Evolutionary conservation across 2,113 vertebrate species (phyloP).

Genomic region (Tragulus kanchil): DNA sequence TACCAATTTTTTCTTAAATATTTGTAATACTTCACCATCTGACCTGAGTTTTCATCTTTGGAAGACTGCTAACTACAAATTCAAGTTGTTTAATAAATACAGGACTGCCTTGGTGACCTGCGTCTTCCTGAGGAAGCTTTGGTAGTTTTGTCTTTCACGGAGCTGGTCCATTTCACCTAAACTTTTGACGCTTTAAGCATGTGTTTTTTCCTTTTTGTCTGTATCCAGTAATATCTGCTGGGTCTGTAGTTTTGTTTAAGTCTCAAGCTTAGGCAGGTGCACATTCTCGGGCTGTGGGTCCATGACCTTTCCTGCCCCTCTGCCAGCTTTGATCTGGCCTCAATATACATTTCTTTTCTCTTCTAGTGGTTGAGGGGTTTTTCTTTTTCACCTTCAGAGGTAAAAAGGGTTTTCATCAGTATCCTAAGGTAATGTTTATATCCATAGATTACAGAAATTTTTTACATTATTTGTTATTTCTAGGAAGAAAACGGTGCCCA

Average conservation of each 20-base stretch:
- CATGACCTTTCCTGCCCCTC: too few species aligned
- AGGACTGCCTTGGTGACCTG: background rate
- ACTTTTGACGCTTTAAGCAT: background rate
- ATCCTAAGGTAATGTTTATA: background rate
- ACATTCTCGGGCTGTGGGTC: rapidly evolving
- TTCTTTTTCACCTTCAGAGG: background rate
- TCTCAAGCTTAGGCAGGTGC: background rate
- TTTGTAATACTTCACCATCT: background rate
- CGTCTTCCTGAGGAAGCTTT: background rate
- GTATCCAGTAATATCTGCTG: background rate
- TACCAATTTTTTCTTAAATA: background rate
- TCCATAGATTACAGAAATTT: background rate
- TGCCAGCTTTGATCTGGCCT: too few species aligned
- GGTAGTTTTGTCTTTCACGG: background rate
- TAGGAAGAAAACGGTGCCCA: background rate
- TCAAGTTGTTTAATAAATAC: background rate
- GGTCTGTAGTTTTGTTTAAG: background rate
- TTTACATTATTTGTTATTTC: background rate
- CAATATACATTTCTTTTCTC: background rate
- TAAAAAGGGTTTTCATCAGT: background rate
- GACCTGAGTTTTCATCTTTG: background rate
- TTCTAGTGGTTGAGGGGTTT: background rate
- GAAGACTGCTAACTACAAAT: background rate
- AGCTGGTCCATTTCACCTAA: background rate
- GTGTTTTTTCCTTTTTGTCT: background rate